phyloP scores from a whole-genome alignment of 2,888 invertebrate genomes.

The Archips crataeganus region DNA sequence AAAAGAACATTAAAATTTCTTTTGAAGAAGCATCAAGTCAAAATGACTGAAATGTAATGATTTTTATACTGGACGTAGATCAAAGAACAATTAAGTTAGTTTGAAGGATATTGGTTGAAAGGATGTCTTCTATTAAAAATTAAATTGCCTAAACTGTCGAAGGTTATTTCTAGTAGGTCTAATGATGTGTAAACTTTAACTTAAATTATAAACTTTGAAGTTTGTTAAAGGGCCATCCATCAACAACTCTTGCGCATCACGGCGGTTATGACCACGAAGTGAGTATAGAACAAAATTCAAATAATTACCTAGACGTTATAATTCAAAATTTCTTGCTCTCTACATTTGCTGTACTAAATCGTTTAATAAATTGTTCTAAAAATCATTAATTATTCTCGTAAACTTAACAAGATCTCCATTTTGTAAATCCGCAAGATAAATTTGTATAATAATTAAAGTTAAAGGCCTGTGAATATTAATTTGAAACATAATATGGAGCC shows the following conservation, averaged over 20 bases:
- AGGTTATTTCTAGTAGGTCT: no score
- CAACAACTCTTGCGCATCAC: not conserved
- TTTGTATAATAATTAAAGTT: slow-evolving; percentile 8
- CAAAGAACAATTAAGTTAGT: not conserved
- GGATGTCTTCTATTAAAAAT: not conserved
- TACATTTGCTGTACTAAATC: not conserved
- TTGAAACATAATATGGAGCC: slow-evolving; percentile 17
- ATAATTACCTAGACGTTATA: no score
- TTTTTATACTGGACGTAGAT: not conserved
- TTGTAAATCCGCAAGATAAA: slow-evolving; percentile 7
- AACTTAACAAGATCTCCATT: not conserved
- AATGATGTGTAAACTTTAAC: no score
- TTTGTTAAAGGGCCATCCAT: not conserved
- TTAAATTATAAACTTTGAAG: not conserved
- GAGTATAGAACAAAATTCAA: not conserved
- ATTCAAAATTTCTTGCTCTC: no score
- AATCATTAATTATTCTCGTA: not conserved
- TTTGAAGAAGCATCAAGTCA: not conserved
- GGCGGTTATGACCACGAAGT: not conserved
- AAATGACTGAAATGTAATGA: not conserved
- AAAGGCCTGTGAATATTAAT: slow-evolving; percentile 14
- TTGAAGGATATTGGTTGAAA: no score
- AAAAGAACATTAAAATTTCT: not conserved
- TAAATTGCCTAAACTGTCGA: no score
- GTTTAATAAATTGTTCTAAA: not conserved